Percentiles rank a stretch among this genome's conserved stretches.
Evolutionary conservation across 2,888 invertebrate species (phyloP).

Genomic region (Gnatocerus cornutus): DNA sequence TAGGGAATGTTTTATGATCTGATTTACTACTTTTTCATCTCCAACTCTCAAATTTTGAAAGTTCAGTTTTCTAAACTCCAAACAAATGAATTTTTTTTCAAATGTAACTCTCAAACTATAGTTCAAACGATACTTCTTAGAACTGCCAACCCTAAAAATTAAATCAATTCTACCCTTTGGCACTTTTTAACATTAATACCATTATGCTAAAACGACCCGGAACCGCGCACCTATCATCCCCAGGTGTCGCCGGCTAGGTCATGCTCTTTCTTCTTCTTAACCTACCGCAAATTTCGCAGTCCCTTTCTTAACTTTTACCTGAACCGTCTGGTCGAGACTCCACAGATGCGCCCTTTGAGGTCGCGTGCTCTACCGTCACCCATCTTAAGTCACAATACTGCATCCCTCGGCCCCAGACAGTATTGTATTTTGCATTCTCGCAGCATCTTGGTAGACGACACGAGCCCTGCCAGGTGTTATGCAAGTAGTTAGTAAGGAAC

Average conservation of each 20-base stretch:
- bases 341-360: constrained; percentile 46
- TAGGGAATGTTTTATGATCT: too few relatives aligned
- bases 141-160: too few relatives aligned
- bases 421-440: constrained; percentile 51
- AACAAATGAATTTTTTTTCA: too few relatives aligned
- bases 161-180: too few relatives aligned
- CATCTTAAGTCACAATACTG: constrained; percentile 44
- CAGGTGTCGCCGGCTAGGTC: neutral
- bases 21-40: too few relatives aligned
- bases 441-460: constrained; percentile 55
- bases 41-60: too few relatives aligned
- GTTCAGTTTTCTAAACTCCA: too few relatives aligned
- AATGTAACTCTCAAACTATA: too few relatives aligned
- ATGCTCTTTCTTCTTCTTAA: constrained; percentile 10
- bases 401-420: constrained; percentile 51
- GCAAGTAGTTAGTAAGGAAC: constrained; percentile 49
- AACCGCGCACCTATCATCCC: neutral
- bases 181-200: too few relatives aligned
- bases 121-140: too few relatives aligned
- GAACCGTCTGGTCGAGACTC: constrained; percentile 24
- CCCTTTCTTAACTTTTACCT: constrained; percentile 14
- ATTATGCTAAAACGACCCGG: too few relatives aligned
- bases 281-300: constrained; percentile 18
- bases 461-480: constrained; percentile 58
- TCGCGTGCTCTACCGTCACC: constrained; percentile 47